These are phyloP conservation scores for Lepeophtheirus salmonis DNA, from an alignment of 1,140 invertebrate genomes.

Conservation along the genomic window DNA sequence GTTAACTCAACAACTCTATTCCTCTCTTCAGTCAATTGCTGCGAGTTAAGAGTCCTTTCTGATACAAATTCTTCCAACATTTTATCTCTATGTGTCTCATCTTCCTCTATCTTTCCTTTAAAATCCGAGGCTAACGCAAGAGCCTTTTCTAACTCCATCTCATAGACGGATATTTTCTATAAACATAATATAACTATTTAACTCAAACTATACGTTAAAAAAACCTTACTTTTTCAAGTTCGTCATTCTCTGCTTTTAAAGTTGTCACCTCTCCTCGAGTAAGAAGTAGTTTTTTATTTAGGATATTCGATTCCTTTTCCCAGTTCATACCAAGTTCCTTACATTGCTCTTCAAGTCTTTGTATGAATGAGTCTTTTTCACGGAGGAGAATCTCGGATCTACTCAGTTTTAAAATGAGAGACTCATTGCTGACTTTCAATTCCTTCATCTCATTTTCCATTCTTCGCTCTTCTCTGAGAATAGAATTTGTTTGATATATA, in stretches of 20 bases:
- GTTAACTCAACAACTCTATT: neutral
- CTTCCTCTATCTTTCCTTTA: constrained; percentile 6
- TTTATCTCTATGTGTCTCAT: constrained; percentile 2
- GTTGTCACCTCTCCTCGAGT: neutral
- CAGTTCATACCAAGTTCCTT: no score
- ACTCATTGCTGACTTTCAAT: neutral
- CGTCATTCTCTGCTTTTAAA: neutral
- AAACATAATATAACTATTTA: neutral
- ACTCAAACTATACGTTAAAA: no score
- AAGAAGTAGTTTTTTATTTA: neutral
- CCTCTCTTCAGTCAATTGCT: neutral
- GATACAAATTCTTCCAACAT: neutral
- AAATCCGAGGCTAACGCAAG: neutral
- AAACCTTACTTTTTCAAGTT: neutral
- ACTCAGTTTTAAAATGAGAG: neutral
- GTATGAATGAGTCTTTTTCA: neutral
- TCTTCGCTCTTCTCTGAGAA: no score
- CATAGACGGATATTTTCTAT: constrained; percentile 1
- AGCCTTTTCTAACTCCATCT: constrained; percentile 4
- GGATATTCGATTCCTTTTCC: neutral
- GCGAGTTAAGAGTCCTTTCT: neutral
- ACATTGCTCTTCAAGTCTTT: neutral
- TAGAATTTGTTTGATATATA: no score
- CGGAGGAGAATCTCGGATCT: neutral
- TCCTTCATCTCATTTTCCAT: neutral